These are phyloP conservation scores for Dorcus hopei DNA, from an alignment of 2,888 invertebrate species.

Conservation along the genomic window DNA sequence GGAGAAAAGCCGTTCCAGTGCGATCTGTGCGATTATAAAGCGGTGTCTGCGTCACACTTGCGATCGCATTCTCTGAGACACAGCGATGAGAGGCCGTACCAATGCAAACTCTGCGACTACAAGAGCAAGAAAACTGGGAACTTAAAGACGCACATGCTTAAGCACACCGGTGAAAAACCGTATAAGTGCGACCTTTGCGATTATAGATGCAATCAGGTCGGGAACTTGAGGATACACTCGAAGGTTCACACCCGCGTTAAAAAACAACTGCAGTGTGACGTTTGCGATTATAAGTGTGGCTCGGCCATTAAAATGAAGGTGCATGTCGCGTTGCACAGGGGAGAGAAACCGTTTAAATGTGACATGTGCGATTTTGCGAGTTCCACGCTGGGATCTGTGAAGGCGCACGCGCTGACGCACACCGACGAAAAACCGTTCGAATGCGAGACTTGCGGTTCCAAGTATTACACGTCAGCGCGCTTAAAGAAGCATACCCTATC, in stretches of 20 bases:
- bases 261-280: background rate
- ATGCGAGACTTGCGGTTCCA: slow-evolving; percentile 68
- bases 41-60: background rate
- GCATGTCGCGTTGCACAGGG: slow-evolving; percentile 53
- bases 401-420: slow-evolving; percentile 68
- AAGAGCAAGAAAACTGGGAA: background rate
- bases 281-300: background rate
- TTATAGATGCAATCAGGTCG: background rate
- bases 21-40: too few species aligned
- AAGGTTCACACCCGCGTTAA: background rate
- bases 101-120: background rate
- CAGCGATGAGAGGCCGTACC: background rate
- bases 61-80: background rate
- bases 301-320: background rate
- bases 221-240: slow-evolving; percentile 58
- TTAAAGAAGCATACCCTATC: slow-evolving; percentile 39
- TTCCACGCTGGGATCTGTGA: slow-evolving; percentile 45
- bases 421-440: slow-evolving; percentile 59
- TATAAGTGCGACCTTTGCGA: slow-evolving; percentile 8
- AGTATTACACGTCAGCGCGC: slow-evolving; percentile 13
- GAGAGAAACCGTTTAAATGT: slow-evolving; percentile 59
- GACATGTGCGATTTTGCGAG: slow-evolving; percentile 60
- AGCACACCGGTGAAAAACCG: slow-evolving; percentile 22
- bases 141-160: background rate
- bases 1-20: background rate